Evolutionary conservation across 2,113 vertebrate genomes (phyloP), one percentile per base, ranked within the genome.

Genomic region (Antechinus flavipes): DNA sequence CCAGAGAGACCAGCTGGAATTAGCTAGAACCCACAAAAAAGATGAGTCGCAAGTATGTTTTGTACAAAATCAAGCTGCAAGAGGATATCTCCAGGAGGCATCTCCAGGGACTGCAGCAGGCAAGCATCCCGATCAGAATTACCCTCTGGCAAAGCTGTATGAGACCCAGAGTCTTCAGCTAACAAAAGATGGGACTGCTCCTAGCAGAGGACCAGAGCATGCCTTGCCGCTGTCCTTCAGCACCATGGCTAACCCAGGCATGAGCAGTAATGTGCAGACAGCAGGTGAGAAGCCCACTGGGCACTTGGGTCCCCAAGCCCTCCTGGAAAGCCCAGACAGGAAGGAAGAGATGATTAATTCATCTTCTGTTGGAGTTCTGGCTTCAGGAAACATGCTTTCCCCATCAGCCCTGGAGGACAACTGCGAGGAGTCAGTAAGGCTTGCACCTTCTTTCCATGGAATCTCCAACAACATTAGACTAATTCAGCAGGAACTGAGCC

Each of bases 371-470:
- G 91, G 90, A 92, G 52, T 93, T 91, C 68, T 94, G 58, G 26
- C 26, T 47, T 90, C 95, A 84, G 91, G 27, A 56, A 54, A 94
- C 49, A 30, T 94, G 68, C 56, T 90, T 89, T 52, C 95, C 92
- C 93, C 93, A 93, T 22, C 92, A 95, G 25, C 91, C 84, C 42
- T 91, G 35, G 91, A 90, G 49, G 54, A 92, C 91, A 46, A 23
- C 47, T 91, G 0, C 49, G 58, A 1, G 0, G 4, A 9, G 0
- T 8, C 0, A 0, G 3, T 68, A 90, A 52, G 25, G 6, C 47
- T 91, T 92, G 93, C 95, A 89, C 89, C n/a, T 25, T 53, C 96
- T 95, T 95, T 56, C 7, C 97, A 93, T 95, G 95, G 91, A 30
- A 47, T 1, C 19, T 91, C 95, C 93, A 91, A 92, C 30, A 55